These are phyloP conservation scores for Pteropus alecto DNA, from an alignment of 2,113 vertebrate genomes.

Conservation along the genomic window DNA sequence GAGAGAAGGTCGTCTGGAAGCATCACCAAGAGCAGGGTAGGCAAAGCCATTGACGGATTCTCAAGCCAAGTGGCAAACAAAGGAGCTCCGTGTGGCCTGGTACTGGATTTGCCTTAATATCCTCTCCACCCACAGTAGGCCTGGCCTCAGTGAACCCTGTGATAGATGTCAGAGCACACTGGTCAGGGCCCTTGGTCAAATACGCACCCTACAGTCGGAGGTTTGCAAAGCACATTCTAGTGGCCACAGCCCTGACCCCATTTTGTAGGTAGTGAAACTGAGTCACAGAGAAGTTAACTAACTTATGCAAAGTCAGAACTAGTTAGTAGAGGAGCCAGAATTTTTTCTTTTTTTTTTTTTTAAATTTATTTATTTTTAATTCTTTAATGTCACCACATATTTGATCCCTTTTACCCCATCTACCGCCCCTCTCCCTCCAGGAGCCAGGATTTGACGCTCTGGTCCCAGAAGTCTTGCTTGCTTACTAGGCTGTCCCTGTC, in stretches of 20 bases:
- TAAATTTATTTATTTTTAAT: too few relatives aligned
- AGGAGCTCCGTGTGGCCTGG: too few relatives aligned
- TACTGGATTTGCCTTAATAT: neutral
- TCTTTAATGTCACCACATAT: too few relatives aligned
- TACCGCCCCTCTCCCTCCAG: neutral
- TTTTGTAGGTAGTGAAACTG: neutral
- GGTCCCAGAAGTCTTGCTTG: neutral
- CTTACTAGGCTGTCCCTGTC: neutral
- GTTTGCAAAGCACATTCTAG: neutral
- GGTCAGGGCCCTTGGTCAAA: neutral
- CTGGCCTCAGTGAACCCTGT: neutral
- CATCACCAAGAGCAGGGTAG: neutral
- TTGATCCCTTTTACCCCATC: too few relatives aligned
- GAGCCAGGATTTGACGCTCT: neutral
- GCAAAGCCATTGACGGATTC: neutral
- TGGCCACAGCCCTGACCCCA: neutral
- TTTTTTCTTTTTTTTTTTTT: neutral
- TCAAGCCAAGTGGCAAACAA: neutral
- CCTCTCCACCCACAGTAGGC: neutral
- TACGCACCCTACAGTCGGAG: neutral
- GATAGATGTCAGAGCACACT: neutral
- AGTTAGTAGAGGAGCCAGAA: neutral
- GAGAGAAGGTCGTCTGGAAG: neutral
- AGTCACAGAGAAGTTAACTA: neutral
- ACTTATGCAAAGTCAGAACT: neutral